A percentile compares a stretch with the other conserved stretches of the same genome.
Evolutionary conservation across 2,113 vertebrate genomes (phyloP).

Genomic region (Gymnobelideus leadbeateri): DNA sequence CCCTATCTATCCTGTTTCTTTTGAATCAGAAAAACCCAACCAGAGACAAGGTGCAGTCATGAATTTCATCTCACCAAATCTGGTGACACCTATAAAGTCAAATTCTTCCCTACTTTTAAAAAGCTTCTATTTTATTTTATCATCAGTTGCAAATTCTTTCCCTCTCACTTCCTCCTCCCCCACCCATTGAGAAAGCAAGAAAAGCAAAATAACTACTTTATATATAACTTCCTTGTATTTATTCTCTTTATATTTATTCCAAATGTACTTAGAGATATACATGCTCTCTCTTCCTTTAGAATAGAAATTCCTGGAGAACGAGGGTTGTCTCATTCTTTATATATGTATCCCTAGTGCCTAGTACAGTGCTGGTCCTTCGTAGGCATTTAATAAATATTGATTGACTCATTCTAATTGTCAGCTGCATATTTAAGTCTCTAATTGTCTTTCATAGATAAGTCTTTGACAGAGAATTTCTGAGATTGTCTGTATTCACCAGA

Average conservation of each 20-base stretch:
- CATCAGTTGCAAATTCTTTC: neutral
- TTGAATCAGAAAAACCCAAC: neutral
- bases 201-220: neutral
- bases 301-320: neutral
- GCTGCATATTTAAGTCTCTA: neutral
- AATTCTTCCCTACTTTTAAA: neutral
- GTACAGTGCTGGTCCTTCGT: neutral
- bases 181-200: neutral
- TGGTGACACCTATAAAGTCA: neutral
- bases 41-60: neutral
- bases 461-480: neutral
- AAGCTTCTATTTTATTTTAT: neutral
- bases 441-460: neutral
- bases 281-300: neutral
- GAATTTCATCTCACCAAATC: neutral
- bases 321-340: neutral
- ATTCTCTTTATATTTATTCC: neutral
- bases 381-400: neutral
- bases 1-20: neutral
- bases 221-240: neutral
- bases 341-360: neutral
- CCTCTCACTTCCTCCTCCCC: neutral
- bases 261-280: neutral
- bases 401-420: neutral
- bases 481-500: neutral